Conservation (phyloP, 2,797 vertebrate genomes). For the Oreochromis grahami region DNA sequence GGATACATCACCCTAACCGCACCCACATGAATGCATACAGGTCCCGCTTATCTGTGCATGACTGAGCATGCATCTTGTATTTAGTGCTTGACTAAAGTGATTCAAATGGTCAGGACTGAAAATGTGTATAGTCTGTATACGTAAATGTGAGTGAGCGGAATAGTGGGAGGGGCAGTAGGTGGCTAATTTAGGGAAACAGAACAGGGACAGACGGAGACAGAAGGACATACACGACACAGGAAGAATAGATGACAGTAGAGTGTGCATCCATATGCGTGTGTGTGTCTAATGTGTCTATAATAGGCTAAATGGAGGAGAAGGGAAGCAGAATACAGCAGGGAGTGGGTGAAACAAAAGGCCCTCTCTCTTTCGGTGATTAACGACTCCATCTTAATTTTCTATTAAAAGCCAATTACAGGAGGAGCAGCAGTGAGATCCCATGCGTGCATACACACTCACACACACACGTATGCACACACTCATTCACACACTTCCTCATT, state of each 20-base stretch:
- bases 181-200: constrained; percentile 11
- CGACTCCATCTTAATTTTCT: constrained; percentile 79
- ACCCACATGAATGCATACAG: background rate
- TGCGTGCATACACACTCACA: background rate
- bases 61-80: background rate
- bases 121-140: background rate
- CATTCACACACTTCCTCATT: constrained; percentile 39
- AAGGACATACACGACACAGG: background rate
- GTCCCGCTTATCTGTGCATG: background rate
- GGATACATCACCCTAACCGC: background rate
- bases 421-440: constrained; percentile 55
- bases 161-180: background rate
- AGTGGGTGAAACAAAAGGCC: constrained; percentile 60
- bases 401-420: constrained; percentile 82
- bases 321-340: constrained; percentile 66
- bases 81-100: background rate
- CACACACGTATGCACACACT: background rate
- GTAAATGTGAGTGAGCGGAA: background rate
- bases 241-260: constrained; percentile 8
- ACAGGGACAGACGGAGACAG: constrained; percentile 2
- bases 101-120: background rate
- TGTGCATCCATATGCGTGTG: background rate
- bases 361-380: constrained; percentile 75
- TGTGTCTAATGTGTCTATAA: constrained; percentile 64
- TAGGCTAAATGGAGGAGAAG: constrained; percentile 71